Conservation (phyloP, 2,888 invertebrate genomes). For the Tetropium fuscum region DNA sequence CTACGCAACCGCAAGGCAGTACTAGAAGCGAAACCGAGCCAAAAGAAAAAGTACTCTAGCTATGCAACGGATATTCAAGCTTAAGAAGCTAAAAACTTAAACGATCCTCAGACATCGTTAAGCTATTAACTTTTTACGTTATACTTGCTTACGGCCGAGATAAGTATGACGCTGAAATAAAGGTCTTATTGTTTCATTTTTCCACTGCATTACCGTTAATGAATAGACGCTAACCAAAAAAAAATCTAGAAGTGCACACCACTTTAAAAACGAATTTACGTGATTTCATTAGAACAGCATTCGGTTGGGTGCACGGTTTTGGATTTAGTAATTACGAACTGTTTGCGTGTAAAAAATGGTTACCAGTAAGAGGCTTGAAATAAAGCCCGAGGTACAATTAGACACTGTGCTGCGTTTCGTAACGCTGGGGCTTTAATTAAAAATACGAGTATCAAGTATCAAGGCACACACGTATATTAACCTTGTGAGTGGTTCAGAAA, state of each 20-base stretch:
- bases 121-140: constrained; percentile 46
- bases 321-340: not conserved
- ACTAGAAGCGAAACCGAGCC: constrained; percentile 20
- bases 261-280: constrained; percentile 11
- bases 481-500: not conserved
- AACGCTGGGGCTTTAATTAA: not conserved
- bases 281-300: constrained; percentile 22
- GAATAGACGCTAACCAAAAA: constrained; percentile 27
- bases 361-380: not conserved
- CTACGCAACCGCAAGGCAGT: constrained; percentile 19
- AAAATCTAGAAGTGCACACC: constrained; percentile 1
- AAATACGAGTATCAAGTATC: not conserved
- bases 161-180: constrained; percentile 14
- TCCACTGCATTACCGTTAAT: constrained; percentile 29
- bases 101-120: constrained; percentile 48
- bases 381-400: not conserved
- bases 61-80: constrained; percentile 47
- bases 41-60: constrained; percentile 40
- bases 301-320: too few relatives aligned
- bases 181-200: constrained; percentile 31
- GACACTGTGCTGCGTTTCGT: not conserved
- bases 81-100: constrained; percentile 49
- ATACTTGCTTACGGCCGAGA: constrained; percentile 1
- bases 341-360: not conserved
- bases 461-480: not conserved